These are phyloP conservation scores for Simalia tracyae DNA, from an alignment of 2,797 vertebrate species.

Conservation along the genomic window DNA sequence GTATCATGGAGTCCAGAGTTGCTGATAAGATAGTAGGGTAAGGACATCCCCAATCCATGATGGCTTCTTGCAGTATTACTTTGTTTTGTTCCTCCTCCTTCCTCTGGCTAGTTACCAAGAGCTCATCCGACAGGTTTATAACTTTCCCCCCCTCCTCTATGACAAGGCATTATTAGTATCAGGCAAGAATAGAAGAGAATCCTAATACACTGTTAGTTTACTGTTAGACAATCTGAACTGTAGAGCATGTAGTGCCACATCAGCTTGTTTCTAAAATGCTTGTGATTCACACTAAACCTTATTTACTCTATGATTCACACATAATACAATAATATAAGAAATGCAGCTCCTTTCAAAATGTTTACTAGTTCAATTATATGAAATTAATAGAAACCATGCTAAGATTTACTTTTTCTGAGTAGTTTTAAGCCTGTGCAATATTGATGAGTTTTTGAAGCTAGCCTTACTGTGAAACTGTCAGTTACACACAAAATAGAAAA, in stretches of 20 bases:
- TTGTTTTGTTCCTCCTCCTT: background rate
- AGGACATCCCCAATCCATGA: no score
- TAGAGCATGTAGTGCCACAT: slow-evolving; percentile 28
- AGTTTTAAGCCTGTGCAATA: slow-evolving; percentile 28
- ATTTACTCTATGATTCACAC: slow-evolving; percentile 19
- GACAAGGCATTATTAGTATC: background rate
- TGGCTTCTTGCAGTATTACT: no score
- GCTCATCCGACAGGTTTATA: background rate
- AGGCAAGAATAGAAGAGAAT: background rate
- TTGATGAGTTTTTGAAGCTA: slow-evolving; percentile 46
- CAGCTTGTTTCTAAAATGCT: slow-evolving; percentile 17
- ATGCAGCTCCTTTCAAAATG: slow-evolving; percentile 37
- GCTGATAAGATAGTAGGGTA: background rate
- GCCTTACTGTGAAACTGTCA: slow-evolving; percentile 32
- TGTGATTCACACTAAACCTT: slow-evolving; percentile 25
- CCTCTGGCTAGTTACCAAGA: background rate
- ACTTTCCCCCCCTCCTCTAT: background rate
- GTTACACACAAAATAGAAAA: slow-evolving; percentile 1
- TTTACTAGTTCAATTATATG: slow-evolving; percentile 57
- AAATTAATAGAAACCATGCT: slow-evolving; percentile 51
- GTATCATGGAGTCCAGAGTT: background rate
- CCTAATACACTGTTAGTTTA: background rate
- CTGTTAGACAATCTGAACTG: slow-evolving; percentile 17
- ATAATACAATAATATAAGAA: slow-evolving; percentile 49
- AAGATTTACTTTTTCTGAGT: slow-evolving; percentile 30